These are phyloP conservation scores for Ceraclea dissimilis DNA, from an alignment of 2,888 invertebrate species.

Conservation along the genomic window DNA sequence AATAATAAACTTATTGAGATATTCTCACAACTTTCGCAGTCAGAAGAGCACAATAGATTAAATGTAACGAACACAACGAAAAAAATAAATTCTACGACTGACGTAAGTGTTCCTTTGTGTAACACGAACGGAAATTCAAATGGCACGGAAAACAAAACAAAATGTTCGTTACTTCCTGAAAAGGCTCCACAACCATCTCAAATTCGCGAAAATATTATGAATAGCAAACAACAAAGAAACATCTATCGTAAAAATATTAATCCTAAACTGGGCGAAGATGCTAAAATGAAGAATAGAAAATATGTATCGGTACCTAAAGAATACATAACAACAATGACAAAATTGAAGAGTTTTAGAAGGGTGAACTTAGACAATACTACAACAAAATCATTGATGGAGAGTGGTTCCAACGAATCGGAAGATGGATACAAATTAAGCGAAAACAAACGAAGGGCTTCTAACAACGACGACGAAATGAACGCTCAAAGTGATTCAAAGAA, in stretches of 20 bases:
- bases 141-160: constrained; percentile 25
- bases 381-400: neutral
- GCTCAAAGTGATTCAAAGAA: neutral
- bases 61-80: constrained; percentile 7
- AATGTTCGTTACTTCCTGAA: constrained; percentile 20
- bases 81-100: constrained; percentile 12
- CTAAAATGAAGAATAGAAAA: constrained; percentile 14
- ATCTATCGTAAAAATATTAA: constrained; percentile 22
- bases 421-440: neutral
- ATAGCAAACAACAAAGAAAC: constrained; percentile 17
- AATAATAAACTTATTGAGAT: constrained; percentile 22
- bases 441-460: neutral
- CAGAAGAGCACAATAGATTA: constrained; percentile 7
- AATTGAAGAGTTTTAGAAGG: neutral
- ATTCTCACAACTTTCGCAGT: constrained; percentile 23
- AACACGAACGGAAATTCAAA: constrained; percentile 22
- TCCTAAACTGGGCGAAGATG: constrained; percentile 11
- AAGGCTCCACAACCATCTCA: constrained; percentile 10
- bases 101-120: constrained; percentile 17
- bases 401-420: neutral
- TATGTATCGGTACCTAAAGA: constrained; percentile 13
- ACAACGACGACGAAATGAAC: neutral
- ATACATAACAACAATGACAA: neutral
- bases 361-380: neutral
- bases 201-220: constrained; percentile 14